Evolutionary conservation across 1,140 invertebrate species (phyloP), one percentile per base, ranked within the genome.

Genomic region (Proales similis): DNA sequence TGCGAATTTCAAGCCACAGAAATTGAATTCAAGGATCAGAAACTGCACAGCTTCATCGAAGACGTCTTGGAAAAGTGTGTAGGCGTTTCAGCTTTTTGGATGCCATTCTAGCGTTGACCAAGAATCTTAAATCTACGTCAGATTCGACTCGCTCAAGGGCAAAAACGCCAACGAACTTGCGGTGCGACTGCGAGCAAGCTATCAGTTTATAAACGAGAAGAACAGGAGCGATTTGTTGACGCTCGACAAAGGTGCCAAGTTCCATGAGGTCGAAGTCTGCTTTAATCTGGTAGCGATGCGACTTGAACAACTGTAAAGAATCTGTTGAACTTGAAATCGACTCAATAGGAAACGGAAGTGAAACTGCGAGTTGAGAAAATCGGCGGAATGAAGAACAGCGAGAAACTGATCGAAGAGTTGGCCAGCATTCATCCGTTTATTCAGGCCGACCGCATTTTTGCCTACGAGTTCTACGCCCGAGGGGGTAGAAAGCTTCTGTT

Each of bases 171-270:
- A 12, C 17, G 17, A 42, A n/a, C 45, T 42, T 42, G 51, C 51
- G 9, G 45, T 57, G 1, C 26, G 51, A 26, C 20, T 42, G 19
- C 30, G 36, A 11, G 45, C 17, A 19, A 29, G 36, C 14, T 42
- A 57, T 42, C 51, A 57, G 32, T 57, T 42, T 22, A 57, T 57
- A n/a, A 57, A 57, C 14, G 51, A 57, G 45, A 57, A 57, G 20
- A 57, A 57, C 32, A 36, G 51, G 24, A 11, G 5, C 3, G 51
- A 57, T 2, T 26, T 57, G 20, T 27, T 57, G 1, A 14, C 12
- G 1, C 30, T 57, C 26, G 32, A 38, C 6, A 27, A 24, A 9
- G 17, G 19, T 14, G 30, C 19, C 6, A 57, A 57, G 45, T 57
- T 57, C 32, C 51, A 57, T 57, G 51, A 57, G 19, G 51, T 57